These are phyloP conservation scores for Oceanites oceanicus DNA, from an alignment of 2,113 vertebrate genomes.

Conservation along the genomic window DNA sequence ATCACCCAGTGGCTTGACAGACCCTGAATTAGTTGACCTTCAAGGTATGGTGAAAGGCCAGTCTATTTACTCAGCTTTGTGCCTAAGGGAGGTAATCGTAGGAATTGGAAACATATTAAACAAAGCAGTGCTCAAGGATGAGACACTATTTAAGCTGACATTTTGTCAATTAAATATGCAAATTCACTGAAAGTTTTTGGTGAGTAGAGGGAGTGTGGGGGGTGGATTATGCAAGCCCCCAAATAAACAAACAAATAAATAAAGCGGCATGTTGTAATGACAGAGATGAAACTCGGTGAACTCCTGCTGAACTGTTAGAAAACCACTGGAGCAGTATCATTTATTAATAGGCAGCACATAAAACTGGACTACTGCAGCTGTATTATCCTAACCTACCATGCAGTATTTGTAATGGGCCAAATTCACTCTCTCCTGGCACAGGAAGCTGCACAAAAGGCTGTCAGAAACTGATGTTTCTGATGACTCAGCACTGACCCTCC, in stretches of 20 bases:
- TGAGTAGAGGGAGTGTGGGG: not conserved
- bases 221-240: not conserved
- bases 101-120: conserved; percentile 15
- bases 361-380: not conserved
- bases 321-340: not conserved
- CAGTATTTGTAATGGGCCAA: not conserved
- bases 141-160: not conserved
- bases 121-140: not conserved
- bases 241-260: not conserved
- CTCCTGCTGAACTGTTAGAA: not conserved
- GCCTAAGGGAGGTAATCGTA: conserved; percentile 1
- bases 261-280: not conserved
- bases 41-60: conserved; percentile 18
- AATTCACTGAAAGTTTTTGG: conserved; percentile 29
- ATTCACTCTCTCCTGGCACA: not conserved
- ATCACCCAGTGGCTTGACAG: conserved; percentile 5
- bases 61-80: conserved; percentile 25
- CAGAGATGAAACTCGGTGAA: not conserved
- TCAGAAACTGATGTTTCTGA: not conserved
- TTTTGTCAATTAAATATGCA: conserved; percentile 53
- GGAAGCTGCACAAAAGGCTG: not conserved
- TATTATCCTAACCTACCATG: not conserved
- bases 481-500: not conserved
- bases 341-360: conserved; percentile 5
- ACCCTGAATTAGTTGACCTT: conserved; percentile 53